These are phyloP conservation scores for Psilanteris sp. DNA, from an alignment of 1,140 invertebrate species.

Conservation along the genomic window DNA sequence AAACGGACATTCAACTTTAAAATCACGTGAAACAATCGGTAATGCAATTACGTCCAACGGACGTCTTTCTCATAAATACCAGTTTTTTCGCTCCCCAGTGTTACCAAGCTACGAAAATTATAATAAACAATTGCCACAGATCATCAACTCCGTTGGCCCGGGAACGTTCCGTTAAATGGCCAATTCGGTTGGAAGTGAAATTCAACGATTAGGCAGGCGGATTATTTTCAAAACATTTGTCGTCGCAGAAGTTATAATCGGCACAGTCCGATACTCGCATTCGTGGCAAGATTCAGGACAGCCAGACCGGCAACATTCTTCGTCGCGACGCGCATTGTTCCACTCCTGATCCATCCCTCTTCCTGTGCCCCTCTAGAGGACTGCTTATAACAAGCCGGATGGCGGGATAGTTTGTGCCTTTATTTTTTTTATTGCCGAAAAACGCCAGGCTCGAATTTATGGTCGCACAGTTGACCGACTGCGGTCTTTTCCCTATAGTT, in stretches of 20 bases:
- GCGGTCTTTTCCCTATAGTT: constrained; percentile 72
- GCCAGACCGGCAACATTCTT: constrained; percentile 80
- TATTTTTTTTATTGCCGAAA: constrained; percentile 74
- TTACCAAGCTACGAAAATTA: too few species aligned
- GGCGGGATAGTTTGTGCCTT: constrained; percentile 68
- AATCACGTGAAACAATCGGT: too few species aligned
- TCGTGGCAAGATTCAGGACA: constrained; percentile 56
- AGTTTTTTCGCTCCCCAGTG: too few species aligned
- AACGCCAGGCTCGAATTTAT: constrained; percentile 76
- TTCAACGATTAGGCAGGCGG: constrained; percentile 64
- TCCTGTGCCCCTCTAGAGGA: constrained; percentile 43
- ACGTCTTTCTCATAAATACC: too few species aligned
- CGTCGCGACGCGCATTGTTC: constrained; percentile 79
- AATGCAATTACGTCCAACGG: too few species aligned
- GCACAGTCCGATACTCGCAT: constrained; percentile 33
- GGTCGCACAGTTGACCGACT: constrained; percentile 76
- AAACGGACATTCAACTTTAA: too few species aligned
- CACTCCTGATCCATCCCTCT: constrained; percentile 60
- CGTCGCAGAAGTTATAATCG: constrained; percentile 60
- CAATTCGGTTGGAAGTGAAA: constrained; percentile 52
- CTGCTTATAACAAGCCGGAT: constrained; percentile 72
- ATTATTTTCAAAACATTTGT: constrained; percentile 77
- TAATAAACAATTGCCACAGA: too few species aligned
- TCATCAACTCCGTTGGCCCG: too few species aligned
- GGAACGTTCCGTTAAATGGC: neutral